Conservation (phyloP, 2,888 invertebrate genomes). For the Metallyticus violacea region DNA sequence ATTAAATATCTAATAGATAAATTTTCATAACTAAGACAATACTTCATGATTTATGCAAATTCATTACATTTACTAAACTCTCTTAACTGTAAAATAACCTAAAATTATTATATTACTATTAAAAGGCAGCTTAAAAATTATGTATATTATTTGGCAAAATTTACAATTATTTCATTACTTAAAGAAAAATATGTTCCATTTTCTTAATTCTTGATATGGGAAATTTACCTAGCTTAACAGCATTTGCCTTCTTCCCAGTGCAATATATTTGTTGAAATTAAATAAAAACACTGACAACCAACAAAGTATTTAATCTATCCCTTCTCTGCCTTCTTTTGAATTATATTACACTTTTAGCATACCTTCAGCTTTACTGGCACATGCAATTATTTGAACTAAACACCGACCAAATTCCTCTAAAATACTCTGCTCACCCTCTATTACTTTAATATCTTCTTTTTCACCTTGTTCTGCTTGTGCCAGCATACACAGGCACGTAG, state of each 20-base stretch:
- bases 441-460: slow-evolving; percentile 59
- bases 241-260: background rate
- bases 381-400: slow-evolving; percentile 87
- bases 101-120: no score
- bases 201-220: background rate
- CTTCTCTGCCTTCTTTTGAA: background rate
- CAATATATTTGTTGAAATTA: background rate
- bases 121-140: no score
- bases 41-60: no score
- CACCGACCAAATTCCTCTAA: slow-evolving; percentile 95
- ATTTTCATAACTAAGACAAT: no score
- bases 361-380: slow-evolving; percentile 53
- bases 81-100: no score
- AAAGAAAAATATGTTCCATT: no score
- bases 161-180: background rate
- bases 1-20: no score
- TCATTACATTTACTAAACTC: no score
- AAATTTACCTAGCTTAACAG: background rate
- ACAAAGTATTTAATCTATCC: no score
- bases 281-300: background rate
- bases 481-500: slow-evolving; percentile 91
- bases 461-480: slow-evolving; percentile 88
- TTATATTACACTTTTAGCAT: slow-evolving; percentile 23
- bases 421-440: slow-evolving; percentile 67
- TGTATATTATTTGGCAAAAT: background rate